These are phyloP conservation scores for Eutolmus rufibarbis DNA, from an alignment of 2,888 invertebrate genomes.

Conservation along the genomic window DNA sequence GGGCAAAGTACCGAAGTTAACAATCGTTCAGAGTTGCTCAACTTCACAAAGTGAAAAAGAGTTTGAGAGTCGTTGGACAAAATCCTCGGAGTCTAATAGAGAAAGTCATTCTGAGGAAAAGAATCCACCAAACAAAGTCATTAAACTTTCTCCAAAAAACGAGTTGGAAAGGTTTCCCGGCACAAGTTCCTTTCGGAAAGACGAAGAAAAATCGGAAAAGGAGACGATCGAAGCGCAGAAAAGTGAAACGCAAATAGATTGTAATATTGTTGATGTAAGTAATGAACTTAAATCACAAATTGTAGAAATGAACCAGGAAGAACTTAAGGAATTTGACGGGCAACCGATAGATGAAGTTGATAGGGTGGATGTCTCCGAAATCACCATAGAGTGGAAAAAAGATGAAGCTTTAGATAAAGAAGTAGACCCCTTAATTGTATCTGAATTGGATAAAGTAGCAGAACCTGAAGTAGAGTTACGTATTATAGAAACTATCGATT, in stretches of 20 bases:
- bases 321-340: background rate
- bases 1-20: slow-evolving; percentile 60
- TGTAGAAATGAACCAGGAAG: background rate
- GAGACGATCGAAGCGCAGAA: slow-evolving; percentile 22
- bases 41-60: slow-evolving; percentile 4
- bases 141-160: slow-evolving; percentile 28
- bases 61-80: slow-evolving; percentile 33
- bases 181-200: slow-evolving; percentile 27
- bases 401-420: background rate
- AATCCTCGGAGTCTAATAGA: background rate
- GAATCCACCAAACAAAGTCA: background rate
- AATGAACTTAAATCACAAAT: background rate
- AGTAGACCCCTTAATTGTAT: background rate
- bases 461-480: background rate
- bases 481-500: slow-evolving; percentile 3
- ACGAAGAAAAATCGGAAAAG: slow-evolving; percentile 32
- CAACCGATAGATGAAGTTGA: background rate
- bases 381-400: background rate
- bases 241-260: background rate
- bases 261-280: background rate
- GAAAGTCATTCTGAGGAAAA: background rate
- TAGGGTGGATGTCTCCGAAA: background rate
- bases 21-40: slow-evolving; percentile 54
- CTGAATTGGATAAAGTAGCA: background rate
- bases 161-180: background rate